A percentile compares a stretch with the other conserved stretches of the same genome.
phyloP scores from a whole-genome alignment of 2,797 vertebrate species.

The Salmo trutta region DNA sequence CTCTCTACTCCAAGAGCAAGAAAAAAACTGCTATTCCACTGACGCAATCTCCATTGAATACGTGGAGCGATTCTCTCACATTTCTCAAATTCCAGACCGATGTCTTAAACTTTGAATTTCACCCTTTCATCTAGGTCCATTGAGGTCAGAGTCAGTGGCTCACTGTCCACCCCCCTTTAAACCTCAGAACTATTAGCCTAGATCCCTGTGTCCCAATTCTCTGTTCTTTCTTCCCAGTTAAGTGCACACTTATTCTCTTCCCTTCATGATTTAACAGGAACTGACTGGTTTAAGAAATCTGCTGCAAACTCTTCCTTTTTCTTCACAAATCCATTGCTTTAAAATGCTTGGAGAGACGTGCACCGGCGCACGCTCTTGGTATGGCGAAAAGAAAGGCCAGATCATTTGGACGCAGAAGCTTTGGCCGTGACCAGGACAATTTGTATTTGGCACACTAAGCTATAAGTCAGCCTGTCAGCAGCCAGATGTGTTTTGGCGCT shows the following conservation, averaged over 20 bases:
- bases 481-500: neutral
- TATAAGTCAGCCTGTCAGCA: constrained; percentile 26
- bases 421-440: constrained; percentile 17
- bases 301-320: neutral
- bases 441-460: constrained; percentile 17
- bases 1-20: neutral
- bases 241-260: neutral
- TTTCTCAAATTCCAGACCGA: constrained; percentile 54
- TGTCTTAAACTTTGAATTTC: constrained; percentile 53
- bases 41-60: constrained; percentile 18
- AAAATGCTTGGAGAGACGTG: neutral
- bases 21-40: constrained; percentile 11
- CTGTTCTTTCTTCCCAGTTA: neutral
- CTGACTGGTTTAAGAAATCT: neutral
- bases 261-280: neutral
- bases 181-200: neutral
- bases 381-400: neutral
- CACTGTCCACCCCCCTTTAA: neutral
- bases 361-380: neutral
- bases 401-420: neutral
- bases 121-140: constrained; percentile 39
- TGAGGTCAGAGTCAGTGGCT: constrained; percentile 13
- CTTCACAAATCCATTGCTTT: too few species aligned
- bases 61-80: constrained; percentile 36
- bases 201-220: neutral